phyloP scores from a whole-genome alignment of 2,113 vertebrate species.

The Dipodomys ordii region DNA sequence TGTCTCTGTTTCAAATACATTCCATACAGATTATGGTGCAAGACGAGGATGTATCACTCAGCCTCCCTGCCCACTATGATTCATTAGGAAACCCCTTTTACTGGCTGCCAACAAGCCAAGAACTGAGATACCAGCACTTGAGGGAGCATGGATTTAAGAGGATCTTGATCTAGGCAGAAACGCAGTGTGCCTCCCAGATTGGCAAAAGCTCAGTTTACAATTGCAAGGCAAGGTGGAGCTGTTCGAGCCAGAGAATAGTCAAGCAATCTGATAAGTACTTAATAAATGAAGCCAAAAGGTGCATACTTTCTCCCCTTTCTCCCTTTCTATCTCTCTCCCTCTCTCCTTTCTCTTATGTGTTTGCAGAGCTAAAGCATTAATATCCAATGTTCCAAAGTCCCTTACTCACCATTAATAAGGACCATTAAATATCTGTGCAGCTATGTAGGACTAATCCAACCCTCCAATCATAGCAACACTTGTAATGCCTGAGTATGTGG shows the following conservation, averaged over 20 bases:
- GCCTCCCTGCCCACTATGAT: constrained; percentile 37
- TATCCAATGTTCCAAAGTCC: constrained; percentile 67
- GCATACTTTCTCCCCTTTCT: not conserved
- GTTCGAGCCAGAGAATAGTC: constrained; percentile 64
- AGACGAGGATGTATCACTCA: constrained; percentile 49
- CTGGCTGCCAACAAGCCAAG: constrained; percentile 71
- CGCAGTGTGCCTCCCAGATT: constrained; percentile 78
- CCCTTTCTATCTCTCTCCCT: not conserved
- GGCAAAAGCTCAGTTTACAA: constrained; percentile 68
- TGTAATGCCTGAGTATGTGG: constrained; percentile 72
- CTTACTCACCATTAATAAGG: constrained; percentile 36
- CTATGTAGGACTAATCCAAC: constrained; percentile 51
- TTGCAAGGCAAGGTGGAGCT: constrained; percentile 69
- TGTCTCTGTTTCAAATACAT: constrained; percentile 65
- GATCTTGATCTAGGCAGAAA: constrained; percentile 62
- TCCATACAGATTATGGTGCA: constrained; percentile 67
- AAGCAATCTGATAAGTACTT: constrained; percentile 66
- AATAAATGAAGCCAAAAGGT: constrained; percentile 59
- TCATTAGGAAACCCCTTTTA: constrained; percentile 73
- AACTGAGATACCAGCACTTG: constrained; percentile 52
- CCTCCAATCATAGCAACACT: constrained; percentile 68
- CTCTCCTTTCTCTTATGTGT: constrained; percentile 49
- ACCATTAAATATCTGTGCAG: constrained; percentile 57
- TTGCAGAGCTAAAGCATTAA: constrained; percentile 75
- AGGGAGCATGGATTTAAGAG: constrained; percentile 61